Conservation (phyloP, 2,113 vertebrate species). For the Phalacrocorax brasilianus region DNA sequence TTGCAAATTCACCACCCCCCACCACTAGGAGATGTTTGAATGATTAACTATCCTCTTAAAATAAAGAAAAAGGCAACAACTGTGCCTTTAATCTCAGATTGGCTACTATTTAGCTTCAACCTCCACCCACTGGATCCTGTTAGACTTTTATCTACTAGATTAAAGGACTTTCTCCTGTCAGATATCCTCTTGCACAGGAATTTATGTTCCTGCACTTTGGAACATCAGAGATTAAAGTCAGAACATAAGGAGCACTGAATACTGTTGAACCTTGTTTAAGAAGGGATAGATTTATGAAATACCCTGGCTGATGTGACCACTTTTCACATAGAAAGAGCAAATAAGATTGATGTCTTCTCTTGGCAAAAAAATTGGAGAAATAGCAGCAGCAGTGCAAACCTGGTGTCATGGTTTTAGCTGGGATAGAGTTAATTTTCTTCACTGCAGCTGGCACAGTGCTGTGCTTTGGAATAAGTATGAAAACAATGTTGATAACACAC, state of each 20-base stretch:
- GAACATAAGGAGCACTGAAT: background rate
- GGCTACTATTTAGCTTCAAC: background rate
- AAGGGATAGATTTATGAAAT: background rate
- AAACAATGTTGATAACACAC: too few relatives aligned
- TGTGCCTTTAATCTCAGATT: background rate
- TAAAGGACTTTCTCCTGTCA: background rate
- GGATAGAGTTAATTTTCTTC: too few relatives aligned
- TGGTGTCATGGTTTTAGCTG: too few relatives aligned
- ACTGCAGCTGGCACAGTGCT: too few relatives aligned
- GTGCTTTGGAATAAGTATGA: too few relatives aligned
- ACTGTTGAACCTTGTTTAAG: background rate
- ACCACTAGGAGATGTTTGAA: background rate
- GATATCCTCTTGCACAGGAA: background rate
- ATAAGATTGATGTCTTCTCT: background rate
- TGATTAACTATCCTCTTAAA: background rate
- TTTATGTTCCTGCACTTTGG: background rate
- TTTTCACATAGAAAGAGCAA: background rate
- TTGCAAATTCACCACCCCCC: background rate
- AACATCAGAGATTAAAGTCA: background rate
- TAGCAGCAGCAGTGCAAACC: background rate
- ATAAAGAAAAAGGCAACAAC: background rate
- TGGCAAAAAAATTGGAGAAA: background rate
- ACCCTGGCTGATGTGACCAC: background rate
- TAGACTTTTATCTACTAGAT: background rate
- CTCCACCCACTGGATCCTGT: background rate